Evolutionary conservation across 2,888 invertebrate genomes (phyloP), one percentile per base, ranked within the genome.

Genomic region (Leucophenga montana): DNA sequence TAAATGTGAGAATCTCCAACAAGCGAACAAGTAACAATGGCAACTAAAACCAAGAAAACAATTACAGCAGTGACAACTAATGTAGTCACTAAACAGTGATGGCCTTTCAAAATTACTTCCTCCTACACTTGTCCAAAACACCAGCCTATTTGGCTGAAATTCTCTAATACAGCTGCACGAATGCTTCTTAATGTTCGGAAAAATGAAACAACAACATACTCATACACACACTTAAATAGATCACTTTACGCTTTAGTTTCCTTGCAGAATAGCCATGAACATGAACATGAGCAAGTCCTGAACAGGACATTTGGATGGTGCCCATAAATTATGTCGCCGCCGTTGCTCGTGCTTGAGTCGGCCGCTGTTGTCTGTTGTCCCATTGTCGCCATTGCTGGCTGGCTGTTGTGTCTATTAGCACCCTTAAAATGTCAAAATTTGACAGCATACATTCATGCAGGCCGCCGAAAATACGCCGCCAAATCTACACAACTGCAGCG

Each of bases 391-490:
- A 27, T n/a, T n/a, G 27, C 27, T 4, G 4, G 27, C 27, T 80
- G 78, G 83, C 77, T 78, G 74, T 72, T 80, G 78, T 85, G 85
- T 86, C 86, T 86, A 86, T 86, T 87, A 86, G 86, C 85, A 84
- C 87, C 84, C 86, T 85, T 82, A 79, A 80, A 79, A 81, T 85
- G 84, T 84, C 82, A 82, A 79, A 85, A 77, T 80, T 78, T 77
- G 82, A 82, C 81, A 85, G 79, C 71, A 71, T 67, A 74, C 73
- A 59, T 59, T 27, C 59, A 59, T 31, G 22, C 59, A 56, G 27
- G 22, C 20, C 14, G 22, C 9, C 27, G 56, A 56, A 56, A 22
- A 20, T 20, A 50, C 8, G 8, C 33, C 33, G 33, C 48, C 48
- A 48, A 48, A 4, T 48, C 48, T 16, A 48, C 48, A 48, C 13